Base-by-base conservation (phyloP, 2,113 vertebrate species). In the Cyanoramphus novaezelandiae region DNA sequence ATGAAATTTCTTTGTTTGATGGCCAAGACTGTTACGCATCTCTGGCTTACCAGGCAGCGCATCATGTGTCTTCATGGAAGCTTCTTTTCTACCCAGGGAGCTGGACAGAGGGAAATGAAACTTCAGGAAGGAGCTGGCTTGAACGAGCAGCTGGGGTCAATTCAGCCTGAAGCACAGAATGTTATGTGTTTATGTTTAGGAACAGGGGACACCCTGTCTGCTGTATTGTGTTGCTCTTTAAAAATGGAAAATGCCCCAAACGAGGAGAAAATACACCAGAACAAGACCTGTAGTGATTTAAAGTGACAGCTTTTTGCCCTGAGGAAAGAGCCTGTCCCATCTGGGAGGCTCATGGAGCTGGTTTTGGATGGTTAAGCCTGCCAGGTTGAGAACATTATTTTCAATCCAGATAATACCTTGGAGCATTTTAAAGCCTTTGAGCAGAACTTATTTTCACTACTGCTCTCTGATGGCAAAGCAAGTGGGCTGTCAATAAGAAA, bases 1-100 rank as follows among this genome's bases (percentile, higher is more conserved):
- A 87, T 23, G 57, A 95, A 95, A 95, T 88, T 33, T 70, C 79
- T 97, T 92, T 95, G 74, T 91, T 93, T 76, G 11, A 1, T 75
- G 44, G 91, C 95, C 95, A 97, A 91, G n/a, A 72, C 63, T n/a
- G 59, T 74, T 88, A 78, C 27, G 44, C 62, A 86, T 86, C 65
- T 84, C 64, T 84, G 81, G 72, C 82, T 88, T 80, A 43, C 65
- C 52, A 83, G 77, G 46, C 39, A 50, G 62, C 89, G 39, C 77
- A 92, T 57, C 62, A 64, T 71, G 57, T 82, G 74, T 68, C 80
- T 95, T 86, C 89, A 78, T 19, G 74, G 81, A 87, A 91, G 81
- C 23, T 91, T 87, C 52, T 82, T 47, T 71, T 87, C 74, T 76
- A 68, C 24, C 5, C 77, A 64, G 69, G 47, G 70, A 89, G 27